A percentile compares a stretch with the other conserved stretches of the same genome.
These are phyloP conservation scores for Oryzias dopingdopingensis DNA, from an alignment of 2,797 vertebrate species.

Conservation along the genomic window DNA sequence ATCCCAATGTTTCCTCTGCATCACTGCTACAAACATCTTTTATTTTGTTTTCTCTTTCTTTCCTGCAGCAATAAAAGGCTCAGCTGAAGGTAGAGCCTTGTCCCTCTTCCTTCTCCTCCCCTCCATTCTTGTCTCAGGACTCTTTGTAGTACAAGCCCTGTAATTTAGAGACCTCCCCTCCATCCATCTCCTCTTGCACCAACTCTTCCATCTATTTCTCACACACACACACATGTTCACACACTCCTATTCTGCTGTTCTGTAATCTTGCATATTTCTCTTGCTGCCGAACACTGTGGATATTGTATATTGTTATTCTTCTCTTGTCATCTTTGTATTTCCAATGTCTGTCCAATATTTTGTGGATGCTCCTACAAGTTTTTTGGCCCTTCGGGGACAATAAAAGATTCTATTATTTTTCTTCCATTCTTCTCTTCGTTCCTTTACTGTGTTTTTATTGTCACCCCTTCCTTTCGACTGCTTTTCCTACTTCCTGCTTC, in stretches of 20 bases:
- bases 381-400: constrained; percentile 78
- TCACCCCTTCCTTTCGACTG: constrained; percentile 49
- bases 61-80: constrained; percentile 49
- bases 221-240: constrained; percentile 1
- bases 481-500: constrained; percentile 26
- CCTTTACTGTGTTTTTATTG: constrained; percentile 59
- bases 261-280: constrained; percentile 82
- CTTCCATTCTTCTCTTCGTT: constrained; percentile 69
- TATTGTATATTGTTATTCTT: constrained; percentile 83
- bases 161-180: constrained; percentile 60
- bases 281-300: constrained; percentile 82
- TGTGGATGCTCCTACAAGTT: constrained; percentile 75
- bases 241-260: constrained; percentile 55
- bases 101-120: constrained; percentile 75
- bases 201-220: constrained; percentile 24
- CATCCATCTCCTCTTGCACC: constrained; percentile 41
- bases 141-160: constrained; percentile 75
- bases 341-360: constrained; percentile 78
- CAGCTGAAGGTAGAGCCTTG: constrained; percentile 79
- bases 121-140: constrained; percentile 77
- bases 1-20: constrained; percentile 6
- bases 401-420: constrained; percentile 82
- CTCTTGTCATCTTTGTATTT: constrained; percentile 79
- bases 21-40: background rate
- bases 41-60: constrained; percentile 17